Percentiles rank a stretch among this genome's conserved stretches.
Evolutionary conservation across 2,797 vertebrate genomes (phyloP).

Genomic region (Melanotaenia nigrans): DNA sequence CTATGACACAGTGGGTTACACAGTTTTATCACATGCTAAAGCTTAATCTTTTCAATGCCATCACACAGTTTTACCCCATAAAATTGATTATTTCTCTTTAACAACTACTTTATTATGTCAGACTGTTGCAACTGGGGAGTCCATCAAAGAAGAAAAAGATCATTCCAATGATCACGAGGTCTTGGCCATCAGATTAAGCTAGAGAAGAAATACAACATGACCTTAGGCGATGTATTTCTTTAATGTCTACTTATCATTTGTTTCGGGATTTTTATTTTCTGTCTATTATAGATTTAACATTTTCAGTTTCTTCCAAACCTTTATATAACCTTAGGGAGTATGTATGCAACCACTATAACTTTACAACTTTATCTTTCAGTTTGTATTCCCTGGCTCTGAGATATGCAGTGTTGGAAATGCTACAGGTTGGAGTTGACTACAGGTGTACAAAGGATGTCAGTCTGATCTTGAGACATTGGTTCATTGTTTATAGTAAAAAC

Average conservation of each 20-base stretch:
- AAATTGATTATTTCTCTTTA: constrained; percentile 1
- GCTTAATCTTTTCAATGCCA: not conserved
- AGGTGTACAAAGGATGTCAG: constrained; percentile 19
- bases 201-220: constrained; percentile 17
- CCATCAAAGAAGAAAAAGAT: constrained; percentile 14
- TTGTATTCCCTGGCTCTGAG: constrained; percentile 1
- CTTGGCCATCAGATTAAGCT: constrained; percentile 18
- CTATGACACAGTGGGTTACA: not conserved
- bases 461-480: not conserved
- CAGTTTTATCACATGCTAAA: not conserved
- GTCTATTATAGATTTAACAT: not conserved
- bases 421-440: constrained; percentile 9
- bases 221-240: constrained; percentile 6
- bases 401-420: not conserved
- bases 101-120: not conserved
- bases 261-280: not conserved
- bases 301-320: not conserved
- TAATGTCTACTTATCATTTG: not conserved
- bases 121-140: not conserved
- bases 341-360: constrained; percentile 17
- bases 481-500: not conserved
- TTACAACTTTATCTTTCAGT: not conserved
- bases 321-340: constrained; percentile 12
- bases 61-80: not conserved
- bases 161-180: constrained; percentile 43